Base-by-base conservation (phyloP, 2,888 invertebrate genomes). In the Leuctra nigra region DNA sequence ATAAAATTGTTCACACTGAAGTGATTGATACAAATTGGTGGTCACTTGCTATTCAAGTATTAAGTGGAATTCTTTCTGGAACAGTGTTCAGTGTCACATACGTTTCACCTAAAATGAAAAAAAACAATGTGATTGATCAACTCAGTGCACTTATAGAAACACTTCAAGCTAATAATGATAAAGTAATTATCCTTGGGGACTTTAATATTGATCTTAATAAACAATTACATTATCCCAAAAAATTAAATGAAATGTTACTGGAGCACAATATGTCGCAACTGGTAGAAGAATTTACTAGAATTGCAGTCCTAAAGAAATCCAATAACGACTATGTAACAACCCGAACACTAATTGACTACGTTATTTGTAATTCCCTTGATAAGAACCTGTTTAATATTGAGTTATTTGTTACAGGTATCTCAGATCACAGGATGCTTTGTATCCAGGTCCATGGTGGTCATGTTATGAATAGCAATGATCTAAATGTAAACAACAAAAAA, bases 21-120 rank as follows among this genome's bases (percentile, higher is more conserved):
- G 16, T 29, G 7, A 29, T 29, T 4, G 48, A 48, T 29, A 33
- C 25, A 14, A 29, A 48, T n/a, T 48, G 48, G 48, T 48, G 48
- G 48, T 13, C 25, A 14, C 6, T 48, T n/a, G 25, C 29, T 29
- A 33, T 48, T 16, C 25, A 33, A 48, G 29, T 48, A 11, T 4
- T 14, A 16, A 48, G 29, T 48, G 48, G 29, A 14, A 24, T 29
- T 25, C 29, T 48, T 14, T 2, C 29, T 13, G 48, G 48, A 2
- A 29, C 4, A 16, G 18, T 29, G 6, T 16, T 29, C 14, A 29
- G 29, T 29, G 11, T 48, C 2, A 48, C 18, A 9, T 48, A 33
- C 29, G 48, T 23, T 22, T 48, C 48, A 4, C 48, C 48, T 13
- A 48, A 48, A 48, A 48, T 48, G 48, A 29, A 29, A 9, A 48